These are phyloP conservation scores for Platycnemis pennipes DNA, from an alignment of 2,888 invertebrate species.

Conservation along the genomic window DNA sequence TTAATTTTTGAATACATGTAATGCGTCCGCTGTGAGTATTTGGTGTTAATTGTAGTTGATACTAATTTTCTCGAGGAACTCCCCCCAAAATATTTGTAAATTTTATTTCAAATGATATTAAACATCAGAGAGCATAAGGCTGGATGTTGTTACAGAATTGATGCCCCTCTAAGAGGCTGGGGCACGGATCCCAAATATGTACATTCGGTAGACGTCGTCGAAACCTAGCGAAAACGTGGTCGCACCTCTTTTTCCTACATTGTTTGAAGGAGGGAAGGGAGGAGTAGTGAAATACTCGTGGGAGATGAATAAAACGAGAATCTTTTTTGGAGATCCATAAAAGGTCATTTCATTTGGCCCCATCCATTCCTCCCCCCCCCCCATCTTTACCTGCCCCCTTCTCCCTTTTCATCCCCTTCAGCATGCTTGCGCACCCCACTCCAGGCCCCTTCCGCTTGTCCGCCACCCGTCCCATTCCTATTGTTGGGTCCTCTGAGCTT, in stretches of 20 bases:
- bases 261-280: neutral
- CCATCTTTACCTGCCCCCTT: neutral
- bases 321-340: slow-evolving; percentile 39
- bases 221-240: neutral
- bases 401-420: neutral
- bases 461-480: neutral
- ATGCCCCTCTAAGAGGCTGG: neutral
- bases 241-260: neutral
- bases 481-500: neutral
- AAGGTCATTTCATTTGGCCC: slow-evolving; percentile 58
- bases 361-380: neutral
- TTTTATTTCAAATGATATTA: no score
- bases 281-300: neutral
- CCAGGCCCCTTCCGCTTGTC: neutral
- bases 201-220: neutral
- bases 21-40: no score
- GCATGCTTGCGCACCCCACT: neutral
- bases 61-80: neutral
- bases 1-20: no score
- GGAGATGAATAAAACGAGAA: neutral
- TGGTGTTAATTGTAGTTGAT: no score
- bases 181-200: neutral
- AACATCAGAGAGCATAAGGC: no score
- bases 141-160: no score
- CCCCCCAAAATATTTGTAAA: neutral